phyloP scores from a whole-genome alignment of 2,113 vertebrate species.

The Grus americana region DNA sequence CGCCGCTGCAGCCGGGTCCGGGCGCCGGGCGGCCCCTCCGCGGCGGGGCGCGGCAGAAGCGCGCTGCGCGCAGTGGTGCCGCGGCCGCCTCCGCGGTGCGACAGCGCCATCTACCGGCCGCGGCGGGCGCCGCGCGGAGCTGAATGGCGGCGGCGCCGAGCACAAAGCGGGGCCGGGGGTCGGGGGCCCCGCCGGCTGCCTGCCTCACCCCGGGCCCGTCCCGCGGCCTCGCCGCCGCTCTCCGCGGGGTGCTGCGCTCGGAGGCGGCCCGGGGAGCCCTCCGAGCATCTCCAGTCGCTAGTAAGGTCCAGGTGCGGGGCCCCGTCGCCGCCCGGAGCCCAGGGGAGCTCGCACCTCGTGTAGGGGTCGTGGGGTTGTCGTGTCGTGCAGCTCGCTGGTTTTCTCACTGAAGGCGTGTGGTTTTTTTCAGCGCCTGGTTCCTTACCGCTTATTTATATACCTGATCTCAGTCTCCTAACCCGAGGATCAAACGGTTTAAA shows the following conservation, averaged over 20 bases:
- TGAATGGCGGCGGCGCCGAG: neutral
- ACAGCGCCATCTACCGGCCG: constrained; percentile 74
- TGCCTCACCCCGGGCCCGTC: neutral
- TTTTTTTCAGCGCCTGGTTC: neutral
- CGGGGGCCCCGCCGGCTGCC: neutral
- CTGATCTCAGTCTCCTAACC: fast-evolving
- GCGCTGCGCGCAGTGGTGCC: neutral
- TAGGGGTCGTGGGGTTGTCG: neutral
- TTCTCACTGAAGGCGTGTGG: fast-evolving
- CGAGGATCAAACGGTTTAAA: fast-evolving
- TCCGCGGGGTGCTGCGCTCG: neutral
- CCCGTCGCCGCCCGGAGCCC: too few species aligned
- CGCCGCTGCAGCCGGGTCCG: neutral
- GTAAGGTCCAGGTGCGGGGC: neutral
- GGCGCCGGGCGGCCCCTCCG: neutral
- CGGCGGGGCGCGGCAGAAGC: neutral
- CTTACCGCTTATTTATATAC: fast-evolving
- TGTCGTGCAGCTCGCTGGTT: neutral
- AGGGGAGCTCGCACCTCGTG: neutral
- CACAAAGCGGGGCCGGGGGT: neutral
- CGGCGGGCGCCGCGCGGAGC: neutral
- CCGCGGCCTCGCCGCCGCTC: neutral
- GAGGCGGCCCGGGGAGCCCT: neutral
- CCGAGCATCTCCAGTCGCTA: neutral
- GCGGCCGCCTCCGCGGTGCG: constrained; percentile 51